Percentiles rank a stretch among this genome's conserved stretches.
These are phyloP conservation scores for Drosophila demipolita DNA, from an alignment of 2,888 invertebrate genomes.

Conservation along the genomic window DNA sequence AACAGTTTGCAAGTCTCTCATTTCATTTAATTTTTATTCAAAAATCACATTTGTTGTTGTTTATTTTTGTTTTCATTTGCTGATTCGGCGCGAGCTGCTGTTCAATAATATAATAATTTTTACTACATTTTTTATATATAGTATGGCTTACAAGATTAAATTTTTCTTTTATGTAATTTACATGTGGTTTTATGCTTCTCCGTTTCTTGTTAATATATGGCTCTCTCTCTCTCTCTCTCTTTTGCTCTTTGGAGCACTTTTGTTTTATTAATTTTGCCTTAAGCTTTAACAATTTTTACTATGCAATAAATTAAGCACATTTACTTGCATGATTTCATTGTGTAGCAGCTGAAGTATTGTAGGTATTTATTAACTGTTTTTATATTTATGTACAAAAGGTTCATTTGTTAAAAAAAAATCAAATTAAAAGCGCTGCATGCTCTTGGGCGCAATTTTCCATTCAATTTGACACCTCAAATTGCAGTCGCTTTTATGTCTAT, in stretches of 20 bases:
- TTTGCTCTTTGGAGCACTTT: neutral
- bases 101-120: constrained; percentile 50
- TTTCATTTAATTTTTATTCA: constrained; percentile 78
- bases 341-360: constrained; percentile 53
- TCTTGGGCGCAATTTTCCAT: constrained; percentile 18
- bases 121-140: constrained; percentile 38
- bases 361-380: constrained; percentile 27
- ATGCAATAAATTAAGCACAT: constrained; percentile 68
- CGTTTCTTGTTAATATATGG: constrained; percentile 16
- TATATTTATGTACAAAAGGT: constrained; percentile 49
- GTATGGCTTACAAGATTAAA: constrained; percentile 52
- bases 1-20: constrained; percentile 23
- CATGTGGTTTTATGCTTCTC: constrained; percentile 56
- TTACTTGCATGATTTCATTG: constrained; percentile 33
- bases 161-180: constrained; percentile 67
- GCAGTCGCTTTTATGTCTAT: constrained; percentile 34
- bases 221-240: neutral
- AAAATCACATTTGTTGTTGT: constrained; percentile 78
- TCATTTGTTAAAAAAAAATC: constrained; percentile 15
- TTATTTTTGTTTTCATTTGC: constrained; percentile 33
- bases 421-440: constrained; percentile 24
- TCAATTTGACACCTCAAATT: constrained; percentile 35
- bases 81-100: constrained; percentile 59
- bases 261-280: constrained; percentile 43
- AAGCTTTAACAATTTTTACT: constrained; percentile 76